Conservation (phyloP, 1,140 invertebrate species). For the Drosophila murphyi region DNA sequence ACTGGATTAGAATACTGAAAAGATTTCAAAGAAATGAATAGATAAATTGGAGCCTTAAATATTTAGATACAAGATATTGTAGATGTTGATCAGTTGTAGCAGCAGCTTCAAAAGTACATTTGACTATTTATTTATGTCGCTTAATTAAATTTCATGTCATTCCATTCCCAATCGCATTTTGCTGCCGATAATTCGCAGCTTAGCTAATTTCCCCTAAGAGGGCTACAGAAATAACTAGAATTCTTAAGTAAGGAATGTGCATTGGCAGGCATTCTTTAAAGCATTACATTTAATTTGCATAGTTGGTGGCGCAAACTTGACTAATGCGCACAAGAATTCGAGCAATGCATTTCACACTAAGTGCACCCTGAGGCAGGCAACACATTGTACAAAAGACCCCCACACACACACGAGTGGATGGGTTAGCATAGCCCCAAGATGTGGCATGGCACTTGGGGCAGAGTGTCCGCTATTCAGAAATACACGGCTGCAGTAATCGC, state of each 20-base stretch:
- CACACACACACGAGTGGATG: conserved; percentile 23
- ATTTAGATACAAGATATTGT: too few species aligned
- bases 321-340: conserved; percentile 70
- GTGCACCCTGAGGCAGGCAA: conserved; percentile 49
- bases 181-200: conserved; percentile 6
- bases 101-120: not conserved
- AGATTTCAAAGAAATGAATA: too few species aligned
- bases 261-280: conserved; percentile 43
- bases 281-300: conserved; percentile 47
- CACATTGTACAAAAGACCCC: conserved; percentile 2
- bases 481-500: conserved; percentile 65
- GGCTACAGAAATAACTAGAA: not conserved
- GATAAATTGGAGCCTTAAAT: too few species aligned
- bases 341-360: conserved; percentile 29
- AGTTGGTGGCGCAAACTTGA: conserved; percentile 24
- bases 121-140: not conserved
- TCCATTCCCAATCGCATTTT: not conserved
- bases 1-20: too few species aligned
- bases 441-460: not conserved
- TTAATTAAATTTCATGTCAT: not conserved
- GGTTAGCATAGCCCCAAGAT: not conserved
- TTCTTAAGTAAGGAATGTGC: conserved; percentile 34
- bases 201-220: conserved; percentile 14
- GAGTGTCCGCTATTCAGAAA: conserved; percentile 1
- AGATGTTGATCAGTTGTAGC: too few species aligned